phyloP scores from a whole-genome alignment of 2,113 vertebrate species.

The Tricholaema leucomelas region DNA sequence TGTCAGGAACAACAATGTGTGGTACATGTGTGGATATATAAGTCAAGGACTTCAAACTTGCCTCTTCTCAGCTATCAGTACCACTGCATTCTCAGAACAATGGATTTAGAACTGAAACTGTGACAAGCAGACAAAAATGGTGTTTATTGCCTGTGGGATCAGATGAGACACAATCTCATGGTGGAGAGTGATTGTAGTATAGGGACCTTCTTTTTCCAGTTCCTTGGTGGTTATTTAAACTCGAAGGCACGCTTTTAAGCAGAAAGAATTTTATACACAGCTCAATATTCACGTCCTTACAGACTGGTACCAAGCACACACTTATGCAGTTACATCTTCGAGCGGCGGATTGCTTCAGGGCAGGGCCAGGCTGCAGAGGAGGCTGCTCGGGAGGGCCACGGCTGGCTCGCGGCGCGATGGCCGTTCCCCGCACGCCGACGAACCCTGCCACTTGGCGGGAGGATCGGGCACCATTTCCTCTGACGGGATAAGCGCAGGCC shows the following conservation, averaged over 20 bases:
- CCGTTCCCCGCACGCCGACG: not conserved
- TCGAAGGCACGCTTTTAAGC: not conserved
- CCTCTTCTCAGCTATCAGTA: not conserved
- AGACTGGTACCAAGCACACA: not conserved
- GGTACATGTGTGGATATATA: fast-evolving
- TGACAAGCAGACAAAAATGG: not conserved
- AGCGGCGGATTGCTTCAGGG: fast-evolving
- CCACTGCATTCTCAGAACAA: not conserved
- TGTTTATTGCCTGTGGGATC: not conserved
- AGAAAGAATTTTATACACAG: not conserved
- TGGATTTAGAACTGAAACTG: not conserved
- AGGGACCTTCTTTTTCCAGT: not conserved
- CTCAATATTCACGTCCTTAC: not conserved
- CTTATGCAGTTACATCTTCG: fast-evolving
- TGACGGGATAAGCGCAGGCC: not conserved
- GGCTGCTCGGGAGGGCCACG: not conserved
- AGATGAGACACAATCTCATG: not conserved
- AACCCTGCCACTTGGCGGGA: fast-evolving
- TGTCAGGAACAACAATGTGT: not conserved
- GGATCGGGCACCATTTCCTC: not conserved
- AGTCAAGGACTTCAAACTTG: fast-evolving
- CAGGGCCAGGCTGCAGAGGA: not conserved
- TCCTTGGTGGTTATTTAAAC: not conserved
- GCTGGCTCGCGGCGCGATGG: not conserved
- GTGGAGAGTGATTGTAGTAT: fast-evolving